A percentile compares a stretch with the other conserved stretches of the same genome.
These are phyloP conservation scores for Zaprionus lineosus DNA, from an alignment of 2,888 invertebrate species.

Conservation along the genomic window DNA sequence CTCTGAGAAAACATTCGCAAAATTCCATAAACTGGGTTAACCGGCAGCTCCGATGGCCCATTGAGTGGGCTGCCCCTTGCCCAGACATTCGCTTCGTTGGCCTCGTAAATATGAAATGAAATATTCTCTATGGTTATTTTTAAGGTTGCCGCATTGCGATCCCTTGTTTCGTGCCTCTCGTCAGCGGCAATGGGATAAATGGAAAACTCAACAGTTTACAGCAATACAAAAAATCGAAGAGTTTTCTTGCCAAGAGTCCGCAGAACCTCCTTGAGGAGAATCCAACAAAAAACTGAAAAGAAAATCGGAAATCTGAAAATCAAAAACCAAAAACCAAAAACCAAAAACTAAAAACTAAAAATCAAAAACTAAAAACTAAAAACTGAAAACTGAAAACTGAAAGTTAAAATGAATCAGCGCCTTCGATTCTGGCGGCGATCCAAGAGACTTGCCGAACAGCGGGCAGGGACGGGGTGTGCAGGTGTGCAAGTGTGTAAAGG, in stretches of 20 bases:
- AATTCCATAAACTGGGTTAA: slow-evolving; percentile 6
- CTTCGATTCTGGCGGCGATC: slow-evolving; percentile 38
- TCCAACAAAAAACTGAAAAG: not conserved
- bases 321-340: not conserved
- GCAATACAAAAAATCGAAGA: slow-evolving; percentile 8
- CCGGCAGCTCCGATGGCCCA: slow-evolving; percentile 1
- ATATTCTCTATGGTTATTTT: slow-evolving; percentile 7
- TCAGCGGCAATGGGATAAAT: slow-evolving; percentile 64
- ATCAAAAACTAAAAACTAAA: slow-evolving; percentile 10
- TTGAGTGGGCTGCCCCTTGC: not conserved
- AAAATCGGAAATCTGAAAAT: not conserved
- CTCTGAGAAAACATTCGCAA: not conserved
- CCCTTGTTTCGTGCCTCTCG: slow-evolving; percentile 37
- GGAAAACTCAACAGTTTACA: slow-evolving; percentile 34
- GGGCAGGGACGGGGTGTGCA: not conserved
- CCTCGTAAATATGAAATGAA: slow-evolving; percentile 21
- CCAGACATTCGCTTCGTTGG: slow-evolving; percentile 11
- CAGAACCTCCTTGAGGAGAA: no score
- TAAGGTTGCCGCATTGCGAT: slow-evolving; percentile 50
- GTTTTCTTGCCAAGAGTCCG: no score
- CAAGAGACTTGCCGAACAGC: slow-evolving; percentile 26
- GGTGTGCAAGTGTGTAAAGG: not conserved
- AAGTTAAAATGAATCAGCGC: slow-evolving; percentile 51
- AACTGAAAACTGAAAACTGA: slow-evolving; percentile 14
- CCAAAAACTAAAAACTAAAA: not conserved